Evolutionary conservation across 2,888 invertebrate species (phyloP).

Genomic region (Drosophila stalkeri): DNA sequence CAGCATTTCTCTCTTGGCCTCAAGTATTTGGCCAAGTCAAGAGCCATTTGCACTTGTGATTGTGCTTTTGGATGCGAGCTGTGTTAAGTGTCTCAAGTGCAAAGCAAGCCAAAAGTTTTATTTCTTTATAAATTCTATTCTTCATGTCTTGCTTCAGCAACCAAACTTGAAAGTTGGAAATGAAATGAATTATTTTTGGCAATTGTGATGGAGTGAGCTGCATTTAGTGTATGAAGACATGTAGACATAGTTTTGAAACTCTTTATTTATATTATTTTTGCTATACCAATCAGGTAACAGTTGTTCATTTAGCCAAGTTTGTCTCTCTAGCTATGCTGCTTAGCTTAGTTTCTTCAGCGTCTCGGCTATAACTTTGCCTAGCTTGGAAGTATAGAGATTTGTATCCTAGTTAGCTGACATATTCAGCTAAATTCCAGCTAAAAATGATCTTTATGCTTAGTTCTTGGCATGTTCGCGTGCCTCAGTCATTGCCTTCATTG

Average conservation of each 20-base stretch:
- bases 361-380: background rate
- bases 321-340: background rate
- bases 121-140: background rate
- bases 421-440: background rate
- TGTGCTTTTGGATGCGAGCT: background rate
- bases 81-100: conserved; percentile 3
- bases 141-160: background rate
- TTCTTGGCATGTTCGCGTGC: too few species aligned
- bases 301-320: background rate
- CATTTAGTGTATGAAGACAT: too few species aligned
- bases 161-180: background rate
- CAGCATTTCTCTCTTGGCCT: conserved; percentile 30
- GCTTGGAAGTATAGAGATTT: background rate
- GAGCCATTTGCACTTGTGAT: conserved; percentile 16
- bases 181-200: background rate
- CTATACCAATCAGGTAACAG: background rate
- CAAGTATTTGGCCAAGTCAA: conserved; percentile 41
- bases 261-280: too few species aligned
- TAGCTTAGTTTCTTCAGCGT: too few species aligned
- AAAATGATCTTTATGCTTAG: background rate
- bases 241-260: too few species aligned
- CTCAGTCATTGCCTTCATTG: conserved; percentile 27
- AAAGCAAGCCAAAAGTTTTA: background rate
- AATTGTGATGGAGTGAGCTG: background rate
- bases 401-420: background rate